These are phyloP conservation scores for Pristionchus fissidentatus DNA, from an alignment of 2,888 invertebrate genomes.

Conservation along the genomic window DNA sequence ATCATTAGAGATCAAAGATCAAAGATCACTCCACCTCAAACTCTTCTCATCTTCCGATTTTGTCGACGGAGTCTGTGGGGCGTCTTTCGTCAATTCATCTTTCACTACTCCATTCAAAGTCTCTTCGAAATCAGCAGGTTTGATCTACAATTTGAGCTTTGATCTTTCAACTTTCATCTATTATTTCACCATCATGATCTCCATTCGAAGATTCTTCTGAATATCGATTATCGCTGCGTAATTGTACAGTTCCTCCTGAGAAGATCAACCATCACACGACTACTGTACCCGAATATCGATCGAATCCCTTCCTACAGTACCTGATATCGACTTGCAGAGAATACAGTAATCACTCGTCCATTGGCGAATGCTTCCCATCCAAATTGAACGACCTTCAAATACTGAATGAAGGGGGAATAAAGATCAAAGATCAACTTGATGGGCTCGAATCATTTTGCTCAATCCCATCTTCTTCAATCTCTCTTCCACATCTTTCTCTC, in stretches of 20 bases:
- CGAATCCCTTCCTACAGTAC: slow-evolving; percentile 9
- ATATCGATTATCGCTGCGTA: slow-evolving; percentile 32
- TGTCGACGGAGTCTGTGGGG: too few species aligned
- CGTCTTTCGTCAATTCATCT: too few species aligned
- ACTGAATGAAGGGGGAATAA: background rate
- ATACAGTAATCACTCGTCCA: slow-evolving; percentile 9
- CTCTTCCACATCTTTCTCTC: slow-evolving; percentile 52
- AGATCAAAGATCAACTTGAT: slow-evolving; percentile 44
- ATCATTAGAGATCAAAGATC: too few species aligned
- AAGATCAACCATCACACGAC: background rate
- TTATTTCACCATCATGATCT: slow-evolving; percentile 11
- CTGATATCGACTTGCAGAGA: slow-evolving; percentile 37
- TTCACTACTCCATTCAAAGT: too few species aligned
- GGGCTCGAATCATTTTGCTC: slow-evolving; percentile 46
- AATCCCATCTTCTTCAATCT: slow-evolving; percentile 45
- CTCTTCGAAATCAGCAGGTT: too few species aligned
- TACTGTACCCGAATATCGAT: background rate
- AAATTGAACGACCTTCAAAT: slow-evolving; percentile 37
- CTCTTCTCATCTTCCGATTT: too few species aligned
- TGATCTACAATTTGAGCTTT: background rate
- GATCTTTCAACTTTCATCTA: background rate
- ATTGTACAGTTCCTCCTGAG: slow-evolving; percentile 30
- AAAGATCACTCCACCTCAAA: too few species aligned
- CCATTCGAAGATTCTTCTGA: slow-evolving; percentile 26
- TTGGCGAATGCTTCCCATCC: slow-evolving; percentile 22